These are phyloP conservation scores for Ceratotherium simum DNA, from an alignment of 2,113 vertebrate species.

Conservation along the genomic window DNA sequence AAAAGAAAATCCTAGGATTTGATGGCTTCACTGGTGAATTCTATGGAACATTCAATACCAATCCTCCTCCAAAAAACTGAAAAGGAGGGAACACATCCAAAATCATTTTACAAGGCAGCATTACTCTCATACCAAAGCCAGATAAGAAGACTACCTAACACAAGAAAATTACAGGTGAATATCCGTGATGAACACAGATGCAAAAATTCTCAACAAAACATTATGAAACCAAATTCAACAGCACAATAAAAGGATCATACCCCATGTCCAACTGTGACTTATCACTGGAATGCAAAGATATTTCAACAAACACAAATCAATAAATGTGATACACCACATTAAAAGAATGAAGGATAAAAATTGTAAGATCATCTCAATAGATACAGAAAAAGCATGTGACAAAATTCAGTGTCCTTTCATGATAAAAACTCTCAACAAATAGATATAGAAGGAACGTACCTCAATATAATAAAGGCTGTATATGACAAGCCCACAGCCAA, in stretches of 20 bases:
- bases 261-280: background rate
- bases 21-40: background rate
- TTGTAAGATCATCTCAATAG: too few relatives aligned
- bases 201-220: background rate
- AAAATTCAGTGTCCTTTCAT: too few relatives aligned
- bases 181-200: background rate
- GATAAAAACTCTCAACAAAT: too few relatives aligned
- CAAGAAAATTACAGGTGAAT: background rate
- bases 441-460: background rate
- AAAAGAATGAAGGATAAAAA: too few relatives aligned
- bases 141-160: background rate
- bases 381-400: too few relatives aligned
- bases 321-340: too few relatives aligned
- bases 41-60: background rate
- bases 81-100: background rate
- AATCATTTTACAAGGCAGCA: background rate
- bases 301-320: too few relatives aligned
- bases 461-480: background rate
- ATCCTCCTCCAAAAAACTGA: background rate
- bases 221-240: background rate
- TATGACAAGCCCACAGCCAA: background rate
- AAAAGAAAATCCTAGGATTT: background rate
- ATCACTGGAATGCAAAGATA: background rate
- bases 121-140: background rate
- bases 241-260: background rate